Percentiles rank a stretch among this genome's conserved stretches.
Conservation (phyloP, 2,113 vertebrate genomes). For the Gymnobelideus leadbeateri region DNA sequence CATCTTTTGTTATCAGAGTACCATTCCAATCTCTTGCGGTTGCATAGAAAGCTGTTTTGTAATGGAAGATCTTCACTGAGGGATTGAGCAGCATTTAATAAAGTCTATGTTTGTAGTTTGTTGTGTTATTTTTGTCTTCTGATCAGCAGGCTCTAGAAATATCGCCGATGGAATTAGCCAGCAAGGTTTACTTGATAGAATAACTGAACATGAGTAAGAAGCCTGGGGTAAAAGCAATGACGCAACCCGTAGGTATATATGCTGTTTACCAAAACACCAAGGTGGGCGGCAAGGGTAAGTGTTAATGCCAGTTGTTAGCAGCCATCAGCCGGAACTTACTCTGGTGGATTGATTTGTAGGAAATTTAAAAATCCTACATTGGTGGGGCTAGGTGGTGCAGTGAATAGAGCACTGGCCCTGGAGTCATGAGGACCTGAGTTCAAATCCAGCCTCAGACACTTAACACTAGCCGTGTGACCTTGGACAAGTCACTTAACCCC, state of each 20-base stretch:
- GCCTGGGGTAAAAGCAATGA: too few relatives aligned
- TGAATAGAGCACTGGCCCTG: too few relatives aligned
- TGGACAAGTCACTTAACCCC: too few relatives aligned
- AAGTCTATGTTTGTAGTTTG: constrained; percentile 97
- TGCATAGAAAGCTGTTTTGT: constrained; percentile 93
- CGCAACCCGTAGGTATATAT: too few relatives aligned
- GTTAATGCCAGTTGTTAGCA: background rate
- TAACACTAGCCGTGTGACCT: too few relatives aligned
- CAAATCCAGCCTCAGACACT: too few relatives aligned
- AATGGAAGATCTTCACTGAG: constrained; percentile 90
- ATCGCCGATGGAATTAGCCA: background rate
- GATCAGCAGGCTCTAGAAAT: constrained; percentile 21
- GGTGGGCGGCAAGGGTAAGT: background rate
- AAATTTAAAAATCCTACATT: constrained; percentile 13
- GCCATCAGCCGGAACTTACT: background rate
- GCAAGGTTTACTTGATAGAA: background rate
- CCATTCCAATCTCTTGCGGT: constrained; percentile 94
- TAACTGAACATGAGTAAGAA: background rate
- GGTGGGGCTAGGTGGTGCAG: too few relatives aligned
- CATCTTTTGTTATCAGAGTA: constrained; percentile 90
- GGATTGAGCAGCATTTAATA: constrained; percentile 94
- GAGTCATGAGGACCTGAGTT: too few relatives aligned
- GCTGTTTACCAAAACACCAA: background rate
- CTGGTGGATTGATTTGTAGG: background rate
- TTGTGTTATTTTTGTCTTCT: constrained; percentile 78